phyloP scores from a whole-genome alignment of 2,113 vertebrate genomes.

The Bubo bubo region DNA sequence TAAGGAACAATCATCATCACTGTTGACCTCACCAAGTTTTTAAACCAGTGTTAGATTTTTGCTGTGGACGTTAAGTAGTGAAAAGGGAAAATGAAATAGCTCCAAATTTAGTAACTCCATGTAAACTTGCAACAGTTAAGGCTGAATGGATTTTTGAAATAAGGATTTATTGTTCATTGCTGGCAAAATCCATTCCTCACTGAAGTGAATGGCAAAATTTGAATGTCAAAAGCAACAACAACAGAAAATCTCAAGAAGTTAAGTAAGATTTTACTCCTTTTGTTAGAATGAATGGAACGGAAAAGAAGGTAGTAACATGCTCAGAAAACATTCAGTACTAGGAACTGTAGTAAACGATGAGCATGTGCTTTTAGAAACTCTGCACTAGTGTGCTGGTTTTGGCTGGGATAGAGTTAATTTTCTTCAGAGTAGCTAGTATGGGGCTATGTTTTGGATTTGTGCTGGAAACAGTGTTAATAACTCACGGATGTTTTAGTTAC shows the following conservation, averaged over 20 bases:
- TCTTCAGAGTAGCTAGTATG: too few relatives aligned
- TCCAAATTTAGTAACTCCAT: neutral
- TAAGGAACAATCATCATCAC: neutral
- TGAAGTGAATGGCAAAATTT: neutral
- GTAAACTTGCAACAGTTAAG: neutral
- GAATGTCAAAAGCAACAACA: neutral
- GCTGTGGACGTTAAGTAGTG: neutral
- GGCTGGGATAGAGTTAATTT: too few relatives aligned
- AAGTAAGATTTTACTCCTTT: neutral
- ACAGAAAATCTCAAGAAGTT: neutral
- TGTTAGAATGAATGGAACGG: neutral
- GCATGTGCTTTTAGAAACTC: neutral
- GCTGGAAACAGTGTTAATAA: too few relatives aligned
- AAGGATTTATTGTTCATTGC: neutral
- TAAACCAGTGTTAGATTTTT: neutral
- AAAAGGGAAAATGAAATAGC: neutral
- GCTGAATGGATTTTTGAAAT: neutral
- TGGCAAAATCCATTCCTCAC: neutral
- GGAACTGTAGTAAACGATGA: neutral
- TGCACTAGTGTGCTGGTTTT: too few relatives aligned
- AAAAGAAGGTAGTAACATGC: neutral
- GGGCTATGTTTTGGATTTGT: too few relatives aligned
- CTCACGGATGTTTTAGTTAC: too few relatives aligned
- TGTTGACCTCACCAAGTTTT: neutral
- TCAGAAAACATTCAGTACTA: neutral